These are phyloP conservation scores for Drosophila meridiana DNA, from an alignment of 2,888 invertebrate species.

Conservation along the genomic window DNA sequence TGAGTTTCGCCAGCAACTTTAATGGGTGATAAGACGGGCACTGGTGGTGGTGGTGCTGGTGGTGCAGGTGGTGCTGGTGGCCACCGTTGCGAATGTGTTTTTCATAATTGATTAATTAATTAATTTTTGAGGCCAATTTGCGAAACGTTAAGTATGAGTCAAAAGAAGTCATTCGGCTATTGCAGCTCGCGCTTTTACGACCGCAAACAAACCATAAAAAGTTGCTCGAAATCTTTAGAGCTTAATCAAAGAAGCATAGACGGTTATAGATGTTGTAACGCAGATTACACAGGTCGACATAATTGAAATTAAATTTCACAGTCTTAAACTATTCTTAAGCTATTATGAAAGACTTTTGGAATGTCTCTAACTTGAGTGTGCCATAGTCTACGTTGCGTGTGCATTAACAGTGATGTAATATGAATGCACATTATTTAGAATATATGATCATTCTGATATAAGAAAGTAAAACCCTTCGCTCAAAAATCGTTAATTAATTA, in stretches of 20 bases:
- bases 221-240: slow-evolving; percentile 10
- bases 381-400: no score
- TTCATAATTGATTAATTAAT: slow-evolving; percentile 77
- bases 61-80: slow-evolving; percentile 18
- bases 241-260: not conserved
- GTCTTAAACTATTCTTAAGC: no score
- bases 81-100: slow-evolving; percentile 46
- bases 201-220: slow-evolving; percentile 20
- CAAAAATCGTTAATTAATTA: no score
- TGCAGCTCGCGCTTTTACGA: slow-evolving; percentile 18
- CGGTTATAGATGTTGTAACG: not conserved
- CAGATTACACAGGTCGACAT: not conserved
- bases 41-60: not conserved
- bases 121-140: slow-evolving; percentile 51
- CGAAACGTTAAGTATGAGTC: slow-evolving; percentile 32
- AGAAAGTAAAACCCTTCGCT: no score
- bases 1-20: not conserved
- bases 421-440: no score
- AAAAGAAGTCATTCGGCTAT: slow-evolving; percentile 37
- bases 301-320: not conserved
- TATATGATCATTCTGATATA: no score
- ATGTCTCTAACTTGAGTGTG: not conserved
- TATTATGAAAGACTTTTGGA: no score
- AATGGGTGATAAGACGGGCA: not conserved
- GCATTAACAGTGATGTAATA: no score